Evolutionary conservation across 2,797 vertebrate genomes (phyloP).

Genomic region (Cyclopterus lumpus): DNA sequence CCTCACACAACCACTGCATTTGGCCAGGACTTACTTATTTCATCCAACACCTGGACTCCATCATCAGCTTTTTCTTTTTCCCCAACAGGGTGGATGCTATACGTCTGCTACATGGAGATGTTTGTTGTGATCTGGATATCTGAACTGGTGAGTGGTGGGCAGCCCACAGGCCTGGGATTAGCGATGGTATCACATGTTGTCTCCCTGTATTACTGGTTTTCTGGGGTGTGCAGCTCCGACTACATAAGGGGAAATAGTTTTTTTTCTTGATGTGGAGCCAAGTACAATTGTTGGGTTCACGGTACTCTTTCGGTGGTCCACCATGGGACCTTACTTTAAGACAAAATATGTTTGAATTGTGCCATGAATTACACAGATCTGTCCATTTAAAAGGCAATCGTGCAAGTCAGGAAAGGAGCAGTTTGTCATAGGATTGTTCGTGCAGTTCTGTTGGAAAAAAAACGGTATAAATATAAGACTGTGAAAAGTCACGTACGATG

Average conservation of each 20-base stretch:
- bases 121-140: slow-evolving; percentile 56
- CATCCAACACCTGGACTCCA: slow-evolving; percentile 67
- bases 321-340: not conserved
- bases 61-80: slow-evolving; percentile 50
- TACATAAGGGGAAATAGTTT: slow-evolving; percentile 15
- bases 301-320: not conserved
- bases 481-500: not conserved
- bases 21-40: slow-evolving; percentile 61
- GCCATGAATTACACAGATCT: not conserved
- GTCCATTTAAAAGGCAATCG: not conserved
- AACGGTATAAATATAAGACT: not conserved
- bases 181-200: slow-evolving; percentile 22
- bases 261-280: slow-evolving; percentile 6
- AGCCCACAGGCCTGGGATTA: slow-evolving; percentile 42
- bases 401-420: not conserved
- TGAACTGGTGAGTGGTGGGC: slow-evolving; percentile 33
- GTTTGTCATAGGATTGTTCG: not conserved
- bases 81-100: slow-evolving; percentile 35
- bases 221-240: slow-evolving; percentile 12
- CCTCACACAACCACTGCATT: slow-evolving; percentile 56
- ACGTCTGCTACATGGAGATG: slow-evolving; percentile 38
- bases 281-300: slow-evolving; percentile 2
- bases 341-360: not conserved
- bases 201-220: slow-evolving; percentile 33
- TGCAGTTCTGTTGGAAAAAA: not conserved